A percentile compares a stretch with the other conserved stretches of the same genome.
Conservation (phyloP, 2,888 invertebrate species). For the Mesodorylaimus sp. region DNA sequence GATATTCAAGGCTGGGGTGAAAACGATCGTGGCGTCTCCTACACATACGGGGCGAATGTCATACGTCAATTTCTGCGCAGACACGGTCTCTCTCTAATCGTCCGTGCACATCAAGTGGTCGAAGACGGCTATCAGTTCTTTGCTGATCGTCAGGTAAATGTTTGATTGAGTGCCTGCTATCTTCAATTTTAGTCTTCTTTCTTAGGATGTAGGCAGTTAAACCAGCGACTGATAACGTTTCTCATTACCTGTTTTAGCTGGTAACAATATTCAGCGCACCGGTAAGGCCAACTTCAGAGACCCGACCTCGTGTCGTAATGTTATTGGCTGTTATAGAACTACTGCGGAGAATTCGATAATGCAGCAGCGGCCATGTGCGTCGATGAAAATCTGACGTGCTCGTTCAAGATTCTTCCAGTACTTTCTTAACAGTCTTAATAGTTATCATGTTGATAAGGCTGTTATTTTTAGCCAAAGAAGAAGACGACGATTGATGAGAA, state of each 20-base stretch:
- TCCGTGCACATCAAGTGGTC: conserved; percentile 29
- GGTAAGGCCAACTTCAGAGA: too few relatives aligned
- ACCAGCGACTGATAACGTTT: too few relatives aligned
- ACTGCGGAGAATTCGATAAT: conserved; percentile 36
- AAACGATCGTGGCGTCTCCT: conserved; percentile 40
- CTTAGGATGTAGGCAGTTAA: too few relatives aligned
- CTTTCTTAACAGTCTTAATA: too few relatives aligned
- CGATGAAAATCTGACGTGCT: conserved; percentile 37
- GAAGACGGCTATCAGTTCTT: conserved; percentile 42
- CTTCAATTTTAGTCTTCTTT: background rate
- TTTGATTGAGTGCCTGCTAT: background rate
- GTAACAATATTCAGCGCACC: conserved; percentile 5
- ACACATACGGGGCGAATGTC: conserved; percentile 33
- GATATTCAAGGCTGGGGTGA: conserved; percentile 41
- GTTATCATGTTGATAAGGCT: too few relatives aligned
- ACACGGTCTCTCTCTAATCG: conserved; percentile 5
- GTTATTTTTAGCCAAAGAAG: too few relatives aligned
- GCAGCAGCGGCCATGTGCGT: conserved; percentile 39
- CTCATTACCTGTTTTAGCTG: too few relatives aligned
- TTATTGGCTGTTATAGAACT: too few relatives aligned
- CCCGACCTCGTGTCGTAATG: too few relatives aligned
- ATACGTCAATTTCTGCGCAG: conserved; percentile 4
- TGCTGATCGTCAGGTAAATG: conserved; percentile 33
- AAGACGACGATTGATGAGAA: too few relatives aligned
- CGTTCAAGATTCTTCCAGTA: conserved; percentile 38